phyloP scores from a whole-genome alignment of 2,888 invertebrate genomes.

The Drosophila birchii region DNA sequence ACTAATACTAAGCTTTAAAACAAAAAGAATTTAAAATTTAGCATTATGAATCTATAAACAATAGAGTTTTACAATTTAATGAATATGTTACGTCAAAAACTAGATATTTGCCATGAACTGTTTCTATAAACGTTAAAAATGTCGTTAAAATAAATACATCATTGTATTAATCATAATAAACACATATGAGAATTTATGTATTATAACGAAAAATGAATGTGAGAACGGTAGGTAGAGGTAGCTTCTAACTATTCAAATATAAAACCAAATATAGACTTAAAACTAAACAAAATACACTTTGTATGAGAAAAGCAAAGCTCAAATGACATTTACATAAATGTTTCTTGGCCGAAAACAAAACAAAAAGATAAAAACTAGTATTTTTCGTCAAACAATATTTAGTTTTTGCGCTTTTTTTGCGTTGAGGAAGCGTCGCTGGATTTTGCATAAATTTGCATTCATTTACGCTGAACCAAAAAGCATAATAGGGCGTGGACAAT shows the following conservation, averaged over 20 bases:
- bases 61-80: neutral
- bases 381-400: slow-evolving; percentile 20
- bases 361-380: neutral
- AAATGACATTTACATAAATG: slow-evolving; percentile 8
- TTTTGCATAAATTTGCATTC: slow-evolving; percentile 51
- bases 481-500: slow-evolving; percentile 48
- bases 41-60: neutral
- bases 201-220: no score
- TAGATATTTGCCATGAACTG: neutral
- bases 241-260: neutral
- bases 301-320: neutral
- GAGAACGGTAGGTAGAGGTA: neutral
- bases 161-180: neutral
- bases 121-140: neutral
- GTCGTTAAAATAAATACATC: neutral
- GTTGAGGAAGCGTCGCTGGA: slow-evolving; percentile 30
- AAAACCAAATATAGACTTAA: neutral
- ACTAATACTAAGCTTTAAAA: neutral
- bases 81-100: neutral
- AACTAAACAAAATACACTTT: neutral
- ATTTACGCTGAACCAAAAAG: slow-evolving; percentile 23
- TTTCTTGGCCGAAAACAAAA: slow-evolving; percentile 4
- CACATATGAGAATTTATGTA: neutral
- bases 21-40: neutral
- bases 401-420: slow-evolving; percentile 7